Evolutionary conservation across 2,888 invertebrate genomes (phyloP).

Genomic region (Drosophila flavopinicola): DNA sequence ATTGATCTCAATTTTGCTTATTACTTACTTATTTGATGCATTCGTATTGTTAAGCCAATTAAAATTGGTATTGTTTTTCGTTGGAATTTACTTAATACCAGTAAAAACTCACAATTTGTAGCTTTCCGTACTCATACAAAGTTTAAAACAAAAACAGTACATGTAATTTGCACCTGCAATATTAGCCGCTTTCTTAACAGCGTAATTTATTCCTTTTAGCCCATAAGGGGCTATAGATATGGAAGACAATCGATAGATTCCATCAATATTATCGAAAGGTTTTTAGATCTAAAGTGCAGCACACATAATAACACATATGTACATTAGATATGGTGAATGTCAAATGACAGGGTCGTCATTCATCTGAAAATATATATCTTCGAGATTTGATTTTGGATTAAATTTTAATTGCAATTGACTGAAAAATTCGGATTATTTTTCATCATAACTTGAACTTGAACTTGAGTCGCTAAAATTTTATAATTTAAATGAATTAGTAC

Average conservation of each 20-base stretch:
- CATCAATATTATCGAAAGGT: not conserved
- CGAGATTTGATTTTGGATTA: too few species aligned
- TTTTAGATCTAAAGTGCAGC: not conserved
- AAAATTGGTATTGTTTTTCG: constrained; percentile 32
- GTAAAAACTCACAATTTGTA: not conserved
- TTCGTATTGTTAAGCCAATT: constrained; percentile 40
- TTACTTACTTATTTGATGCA: constrained; percentile 29
- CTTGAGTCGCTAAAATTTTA: too few species aligned
- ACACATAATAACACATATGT: not conserved
- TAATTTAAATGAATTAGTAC: too few species aligned
- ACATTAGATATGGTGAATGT: not conserved
- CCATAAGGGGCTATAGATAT: too few species aligned
- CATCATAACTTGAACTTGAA: too few species aligned
- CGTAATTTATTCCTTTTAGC: not conserved
- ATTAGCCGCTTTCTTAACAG: constrained; percentile 21
- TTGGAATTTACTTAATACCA: constrained; percentile 26
- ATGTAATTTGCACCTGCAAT: not conserved
- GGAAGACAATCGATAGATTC: not conserved
- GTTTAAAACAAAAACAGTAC: not conserved
- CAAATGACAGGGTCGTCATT: not conserved
- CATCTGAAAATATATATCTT: not conserved
- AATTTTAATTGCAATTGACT: too few species aligned
- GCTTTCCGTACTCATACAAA: not conserved
- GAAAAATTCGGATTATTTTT: too few species aligned
- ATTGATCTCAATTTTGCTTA: constrained; percentile 27